phyloP scores from a whole-genome alignment of 2,888 invertebrate genomes.

The Megamerina dolium region DNA sequence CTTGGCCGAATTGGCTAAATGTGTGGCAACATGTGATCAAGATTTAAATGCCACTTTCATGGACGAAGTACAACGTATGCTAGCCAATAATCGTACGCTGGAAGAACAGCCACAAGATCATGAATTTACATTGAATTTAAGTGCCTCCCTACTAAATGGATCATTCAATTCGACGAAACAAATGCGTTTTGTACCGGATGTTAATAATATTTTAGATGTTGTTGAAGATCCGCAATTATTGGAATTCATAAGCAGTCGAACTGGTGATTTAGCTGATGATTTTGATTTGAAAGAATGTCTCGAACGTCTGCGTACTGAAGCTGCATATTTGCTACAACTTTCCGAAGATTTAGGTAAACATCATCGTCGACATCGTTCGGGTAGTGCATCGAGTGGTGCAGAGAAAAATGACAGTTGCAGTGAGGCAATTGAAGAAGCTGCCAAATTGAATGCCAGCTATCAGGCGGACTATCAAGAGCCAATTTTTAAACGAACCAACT shows the following conservation, averaged over 20 bases:
- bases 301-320: constrained; percentile 62
- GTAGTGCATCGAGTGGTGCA: constrained; percentile 23
- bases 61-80: constrained; percentile 50
- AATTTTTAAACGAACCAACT: constrained; percentile 39
- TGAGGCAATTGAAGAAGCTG: constrained; percentile 37
- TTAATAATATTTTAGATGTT: constrained; percentile 55
- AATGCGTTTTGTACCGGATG: constrained; percentile 64
- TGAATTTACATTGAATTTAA: constrained; percentile 29
- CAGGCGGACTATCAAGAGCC: constrained; percentile 18
- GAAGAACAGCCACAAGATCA: constrained; percentile 25
- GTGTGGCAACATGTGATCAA: constrained; percentile 70
- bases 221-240: constrained; percentile 58
- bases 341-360: constrained; percentile 47
- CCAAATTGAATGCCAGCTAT: constrained; percentile 24
- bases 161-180: constrained; percentile 33
- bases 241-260: constrained; percentile 54
- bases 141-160: constrained; percentile 27
- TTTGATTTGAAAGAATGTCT: constrained; percentile 64
- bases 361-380: constrained; percentile 18
- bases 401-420: constrained; percentile 31
- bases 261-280: constrained; percentile 40
- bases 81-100: constrained; percentile 31
- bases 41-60: constrained; percentile 71
- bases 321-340: constrained; percentile 63
- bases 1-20: constrained; percentile 64